Evolutionary conservation across 2,797 vertebrate genomes (phyloP).

Genomic region (Etheostoma perlongum): DNA sequence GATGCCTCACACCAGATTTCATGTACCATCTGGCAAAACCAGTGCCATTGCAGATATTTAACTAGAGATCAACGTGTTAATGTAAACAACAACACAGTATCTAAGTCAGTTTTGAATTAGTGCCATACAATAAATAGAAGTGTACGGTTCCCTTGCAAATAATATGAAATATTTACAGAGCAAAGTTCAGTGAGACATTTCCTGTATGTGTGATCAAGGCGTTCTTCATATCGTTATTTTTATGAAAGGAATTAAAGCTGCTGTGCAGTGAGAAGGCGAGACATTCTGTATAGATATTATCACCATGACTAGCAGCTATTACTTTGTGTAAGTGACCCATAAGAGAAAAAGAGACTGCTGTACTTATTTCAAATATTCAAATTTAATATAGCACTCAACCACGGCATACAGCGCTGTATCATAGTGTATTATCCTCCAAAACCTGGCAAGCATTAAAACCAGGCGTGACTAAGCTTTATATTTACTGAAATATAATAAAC

Average conservation of each 20-base stretch:
- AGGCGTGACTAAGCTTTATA: constrained; percentile 14
- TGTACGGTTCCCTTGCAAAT: background rate
- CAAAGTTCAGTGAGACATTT: background rate
- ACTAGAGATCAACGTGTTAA: constrained; percentile 18
- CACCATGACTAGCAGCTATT: constrained; percentile 41
- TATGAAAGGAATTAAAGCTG: constrained; percentile 8
- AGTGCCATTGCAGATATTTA: constrained; percentile 13
- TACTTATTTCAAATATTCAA: constrained; percentile 26
- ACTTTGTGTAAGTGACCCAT: constrained; percentile 14
- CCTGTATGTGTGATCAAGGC: background rate
- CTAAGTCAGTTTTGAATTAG: constrained; percentile 1
- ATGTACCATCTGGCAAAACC: constrained; percentile 17
- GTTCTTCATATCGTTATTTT: background rate
- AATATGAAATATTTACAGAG: background rate
- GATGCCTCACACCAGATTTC: constrained; percentile 9
- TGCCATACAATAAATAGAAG: background rate
- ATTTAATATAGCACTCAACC: constrained; percentile 5
- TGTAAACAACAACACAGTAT: constrained; percentile 25
- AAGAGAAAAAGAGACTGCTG: constrained; percentile 9
- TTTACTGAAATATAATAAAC: constrained; percentile 11
- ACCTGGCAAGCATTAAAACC: constrained; percentile 9
- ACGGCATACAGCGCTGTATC: background rate
- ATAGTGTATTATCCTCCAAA: background rate
- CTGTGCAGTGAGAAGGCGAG: constrained; percentile 19
- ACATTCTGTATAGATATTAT: constrained; percentile 15